Percentiles rank a stretch among this genome's conserved stretches.
phyloP scores from a whole-genome alignment of 2,113 vertebrate genomes.

The Ctenodactylus gundi region DNA sequence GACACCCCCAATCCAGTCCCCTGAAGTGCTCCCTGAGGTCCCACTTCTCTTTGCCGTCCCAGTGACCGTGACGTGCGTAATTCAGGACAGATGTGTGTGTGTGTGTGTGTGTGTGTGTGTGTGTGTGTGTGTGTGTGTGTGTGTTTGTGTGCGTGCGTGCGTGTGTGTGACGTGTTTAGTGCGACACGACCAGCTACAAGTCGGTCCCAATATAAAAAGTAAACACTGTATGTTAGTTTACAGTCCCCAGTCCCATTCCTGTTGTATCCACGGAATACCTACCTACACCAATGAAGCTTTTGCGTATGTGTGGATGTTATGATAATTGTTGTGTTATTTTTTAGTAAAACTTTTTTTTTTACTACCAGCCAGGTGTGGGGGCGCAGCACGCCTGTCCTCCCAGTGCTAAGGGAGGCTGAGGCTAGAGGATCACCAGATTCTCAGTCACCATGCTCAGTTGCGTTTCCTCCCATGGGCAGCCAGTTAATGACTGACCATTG shows the following conservation, averaged over 20 bases:
- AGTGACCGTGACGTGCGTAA: slow-evolving; percentile 47
- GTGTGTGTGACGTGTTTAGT: slow-evolving; percentile 74
- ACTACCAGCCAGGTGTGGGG: too few relatives aligned
- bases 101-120: too few relatives aligned
- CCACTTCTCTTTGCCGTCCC: slow-evolving; percentile 62
- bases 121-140: too few relatives aligned
- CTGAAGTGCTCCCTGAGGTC: slow-evolving; percentile 62
- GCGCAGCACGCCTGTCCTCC: too few relatives aligned
- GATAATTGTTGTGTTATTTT: too few relatives aligned
- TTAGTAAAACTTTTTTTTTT: slow-evolving; percentile 79
- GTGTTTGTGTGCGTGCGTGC: too few relatives aligned
- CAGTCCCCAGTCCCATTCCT: slow-evolving; percentile 81
- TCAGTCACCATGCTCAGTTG: slow-evolving; percentile 82
- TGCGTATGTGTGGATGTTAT: too few relatives aligned
- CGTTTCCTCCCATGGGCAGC: slow-evolving; percentile 84
- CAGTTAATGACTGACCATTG: slow-evolving; percentile 66
- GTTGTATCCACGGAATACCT: slow-evolving; percentile 85
- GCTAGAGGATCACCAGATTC: too few relatives aligned
- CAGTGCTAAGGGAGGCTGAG: too few relatives aligned
- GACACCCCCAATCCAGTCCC: slow-evolving; percentile 51
- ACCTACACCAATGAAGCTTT: slow-evolving; percentile 86
- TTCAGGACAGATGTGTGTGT: slow-evolving; percentile 74
- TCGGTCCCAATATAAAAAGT: slow-evolving; percentile 84
- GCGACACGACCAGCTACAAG: slow-evolving; percentile 73
- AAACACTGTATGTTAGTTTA: slow-evolving; percentile 89